These are phyloP conservation scores for Motacilla tschutschensis DNA, from an alignment of 2,113 vertebrate genomes.

Conservation along the genomic window DNA sequence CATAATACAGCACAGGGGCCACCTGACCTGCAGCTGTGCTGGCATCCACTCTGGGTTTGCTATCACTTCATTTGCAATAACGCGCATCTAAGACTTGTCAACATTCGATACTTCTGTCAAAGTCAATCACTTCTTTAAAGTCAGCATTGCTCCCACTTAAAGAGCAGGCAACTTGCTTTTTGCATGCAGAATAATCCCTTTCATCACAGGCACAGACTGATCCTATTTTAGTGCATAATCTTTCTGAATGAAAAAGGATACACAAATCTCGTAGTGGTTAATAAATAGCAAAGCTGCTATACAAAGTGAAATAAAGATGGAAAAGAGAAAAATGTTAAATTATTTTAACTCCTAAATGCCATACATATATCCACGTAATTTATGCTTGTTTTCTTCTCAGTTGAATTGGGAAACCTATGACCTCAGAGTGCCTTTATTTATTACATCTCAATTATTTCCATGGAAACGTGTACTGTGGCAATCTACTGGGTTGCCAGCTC, in stretches of 20 bases:
- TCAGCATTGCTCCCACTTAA: constrained; percentile 18
- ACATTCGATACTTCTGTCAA: constrained; percentile 2
- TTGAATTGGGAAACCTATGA: constrained; percentile 74
- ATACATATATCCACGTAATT: constrained; percentile 61
- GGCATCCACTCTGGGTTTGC: not conserved
- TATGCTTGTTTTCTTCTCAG: constrained; percentile 72
- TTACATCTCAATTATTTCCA: constrained; percentile 82
- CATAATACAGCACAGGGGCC: not conserved
- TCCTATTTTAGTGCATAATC: constrained; percentile 43
- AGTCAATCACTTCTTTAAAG: constrained; percentile 21
- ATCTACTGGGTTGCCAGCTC: constrained; percentile 59
- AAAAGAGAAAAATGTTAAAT: constrained; percentile 1
- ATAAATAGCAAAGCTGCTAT: constrained; percentile 35
- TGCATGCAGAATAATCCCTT: constrained; percentile 33
- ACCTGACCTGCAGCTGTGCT: not conserved
- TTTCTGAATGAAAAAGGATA: constrained; percentile 63
- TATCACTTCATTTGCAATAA: not conserved
- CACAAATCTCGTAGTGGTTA: constrained; percentile 44
- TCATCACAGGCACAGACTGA: constrained; percentile 32
- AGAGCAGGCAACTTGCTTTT: constrained; percentile 25
- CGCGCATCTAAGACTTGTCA: not conserved
- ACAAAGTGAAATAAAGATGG: not conserved
- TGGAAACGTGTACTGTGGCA: constrained; percentile 69
- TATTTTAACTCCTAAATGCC: constrained; percentile 14
- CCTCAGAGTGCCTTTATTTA: constrained; percentile 76